A percentile compares a stretch with the other conserved stretches of the same genome.
Evolutionary conservation across 2,797 vertebrate species (phyloP).

Genomic region (Pseudopleuronectes americanus): DNA sequence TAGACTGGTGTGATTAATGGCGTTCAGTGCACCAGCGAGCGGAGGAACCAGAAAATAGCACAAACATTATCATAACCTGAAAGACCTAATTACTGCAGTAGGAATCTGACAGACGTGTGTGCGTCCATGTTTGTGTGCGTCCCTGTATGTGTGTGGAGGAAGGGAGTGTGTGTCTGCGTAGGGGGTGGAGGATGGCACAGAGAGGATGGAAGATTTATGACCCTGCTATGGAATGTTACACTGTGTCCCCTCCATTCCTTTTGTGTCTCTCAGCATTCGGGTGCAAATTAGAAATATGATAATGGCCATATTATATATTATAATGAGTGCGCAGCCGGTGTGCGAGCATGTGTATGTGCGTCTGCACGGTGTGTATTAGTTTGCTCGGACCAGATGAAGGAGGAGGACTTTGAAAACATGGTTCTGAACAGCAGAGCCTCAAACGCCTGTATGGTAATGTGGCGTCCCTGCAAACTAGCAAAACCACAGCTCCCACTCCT

Average conservation of each 20-base stretch:
- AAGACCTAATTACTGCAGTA: constrained; percentile 77
- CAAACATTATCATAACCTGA: constrained; percentile 82
- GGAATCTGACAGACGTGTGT: constrained; percentile 60
- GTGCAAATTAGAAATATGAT: constrained; percentile 72
- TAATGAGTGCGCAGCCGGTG: constrained; percentile 51
- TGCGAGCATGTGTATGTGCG: constrained; percentile 14
- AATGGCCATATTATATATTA: constrained; percentile 64
- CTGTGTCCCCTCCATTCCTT: constrained; percentile 46
- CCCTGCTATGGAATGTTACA: constrained; percentile 56
- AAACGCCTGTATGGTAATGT: constrained; percentile 20
- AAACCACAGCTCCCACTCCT: neutral
- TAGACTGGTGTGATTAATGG: constrained; percentile 77
- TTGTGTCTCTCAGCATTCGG: constrained; percentile 62
- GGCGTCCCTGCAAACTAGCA: neutral
- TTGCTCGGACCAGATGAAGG: constrained; percentile 23
- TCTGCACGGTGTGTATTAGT: neutral
- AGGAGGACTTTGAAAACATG: constrained; percentile 29
- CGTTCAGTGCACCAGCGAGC: constrained; percentile 66
- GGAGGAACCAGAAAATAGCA: constrained; percentile 75
- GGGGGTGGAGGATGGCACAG: constrained; percentile 12
- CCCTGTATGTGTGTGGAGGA: neutral
- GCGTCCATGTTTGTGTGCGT: constrained; percentile 12
- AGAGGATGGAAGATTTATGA: constrained; percentile 72
- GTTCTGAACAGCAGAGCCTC: neutral
- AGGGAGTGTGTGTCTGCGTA: neutral